Base-by-base conservation (phyloP, 2,797 vertebrate species). In the Anas capensis region DNA sequence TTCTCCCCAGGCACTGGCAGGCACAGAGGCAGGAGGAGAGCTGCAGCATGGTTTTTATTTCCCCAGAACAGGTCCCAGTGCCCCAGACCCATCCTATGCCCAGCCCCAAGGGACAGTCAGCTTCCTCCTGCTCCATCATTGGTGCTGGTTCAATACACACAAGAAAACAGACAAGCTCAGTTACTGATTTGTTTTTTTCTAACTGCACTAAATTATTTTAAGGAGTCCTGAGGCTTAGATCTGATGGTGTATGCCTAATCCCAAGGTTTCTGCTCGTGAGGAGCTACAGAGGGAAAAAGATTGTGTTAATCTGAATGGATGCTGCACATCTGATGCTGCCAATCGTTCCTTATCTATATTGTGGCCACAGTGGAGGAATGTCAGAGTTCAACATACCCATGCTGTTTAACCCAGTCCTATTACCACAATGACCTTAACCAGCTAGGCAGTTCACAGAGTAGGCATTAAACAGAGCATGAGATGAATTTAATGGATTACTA, bases 401-500 rank as follows among this genome's bases (percentile, higher is more conserved):
- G 93, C 93, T 96, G 94, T 88, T 93, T 95, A 93, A 94, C 93
- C 71, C 31, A 83, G 79, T 81, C 64, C 86, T 90, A 77, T 97
- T 97, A 95, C 78, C 86, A 65, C 90, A 70, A 24, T 94, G 91
- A 88, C 85, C 93, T 93, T 89, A 90, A 88, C 92, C 76, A 77
- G 95, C 96, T 90, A 85, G 90, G 89, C 70, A 87, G 92, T 96
- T 96, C 84, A 91, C 51, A 73, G 96, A 79, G 46, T 23, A 93
- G 79, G 85, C 84, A 93, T 82, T 86, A 92, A 96, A 94, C 86
- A 91, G 87, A 96, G 96, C 81, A 69, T 93, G 88, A 93, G 82
- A 90, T 86, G 80, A 94, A 93, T 71, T 96, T 65, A 96, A 94
- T 95, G 84, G 86, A 94, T 97, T 96, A 95, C 93, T 88, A 88